Evolutionary conservation across 2,888 invertebrate genomes (phyloP).

Genomic region (Adelphocoris suturalis): DNA sequence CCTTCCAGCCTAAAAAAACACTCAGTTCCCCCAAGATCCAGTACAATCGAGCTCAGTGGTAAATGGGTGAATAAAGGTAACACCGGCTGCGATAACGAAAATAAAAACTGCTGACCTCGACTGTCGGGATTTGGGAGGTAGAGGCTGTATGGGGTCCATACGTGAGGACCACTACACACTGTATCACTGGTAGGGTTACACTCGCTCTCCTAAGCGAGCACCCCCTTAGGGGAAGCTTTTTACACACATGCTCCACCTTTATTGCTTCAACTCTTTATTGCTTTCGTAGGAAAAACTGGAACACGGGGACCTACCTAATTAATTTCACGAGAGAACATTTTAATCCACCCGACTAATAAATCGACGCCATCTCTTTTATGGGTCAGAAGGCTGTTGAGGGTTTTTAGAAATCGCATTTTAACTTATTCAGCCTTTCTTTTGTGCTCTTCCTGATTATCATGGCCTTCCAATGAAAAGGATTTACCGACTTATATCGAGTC

Average conservation of each 20-base stretch:
- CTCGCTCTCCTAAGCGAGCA: neutral
- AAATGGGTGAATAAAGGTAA: neutral
- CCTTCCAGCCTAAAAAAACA: no score
- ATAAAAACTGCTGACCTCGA: conserved; percentile 22
- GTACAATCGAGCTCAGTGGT: neutral
- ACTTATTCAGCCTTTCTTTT: no score
- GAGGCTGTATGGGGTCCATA: neutral
- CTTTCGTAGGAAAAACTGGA: conserved; percentile 10
- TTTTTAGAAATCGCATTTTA: no score
- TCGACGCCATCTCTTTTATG: neutral
- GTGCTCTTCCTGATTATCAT: no score
- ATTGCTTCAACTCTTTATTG: conserved; percentile 18
- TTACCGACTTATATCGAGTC: no score
- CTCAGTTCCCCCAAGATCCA: neutral
- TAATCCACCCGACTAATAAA: neutral
- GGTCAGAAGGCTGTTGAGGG: no score
- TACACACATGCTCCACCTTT: conserved; percentile 21
- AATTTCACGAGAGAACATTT: neutral
- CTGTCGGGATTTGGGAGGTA: neutral
- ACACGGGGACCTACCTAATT: neutral
- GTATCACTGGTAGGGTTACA: neutral
- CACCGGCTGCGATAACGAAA: neutral
- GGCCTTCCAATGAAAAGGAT: no score
- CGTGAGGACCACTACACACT: neutral
- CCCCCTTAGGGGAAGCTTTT: neutral